Evolutionary conservation across 2,797 vertebrate genomes (phyloP).

Genomic region (Falco berigora): DNA sequence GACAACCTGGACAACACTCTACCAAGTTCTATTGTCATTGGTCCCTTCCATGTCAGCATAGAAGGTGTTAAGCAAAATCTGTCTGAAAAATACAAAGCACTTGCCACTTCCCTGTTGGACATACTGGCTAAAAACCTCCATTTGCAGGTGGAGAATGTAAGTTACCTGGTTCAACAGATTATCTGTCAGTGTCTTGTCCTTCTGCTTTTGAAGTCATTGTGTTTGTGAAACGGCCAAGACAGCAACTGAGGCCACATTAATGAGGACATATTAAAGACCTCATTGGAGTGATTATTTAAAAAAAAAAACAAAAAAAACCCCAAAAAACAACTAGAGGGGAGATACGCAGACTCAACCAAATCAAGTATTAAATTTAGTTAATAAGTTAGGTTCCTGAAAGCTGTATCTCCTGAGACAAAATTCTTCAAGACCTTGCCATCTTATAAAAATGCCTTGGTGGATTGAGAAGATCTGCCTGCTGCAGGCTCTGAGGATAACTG

Average conservation of each 20-base stretch:
- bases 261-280: not conserved
- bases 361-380: not conserved
- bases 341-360: not conserved
- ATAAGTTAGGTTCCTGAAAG: not conserved
- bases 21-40: conserved; percentile 82
- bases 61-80: conserved; percentile 79
- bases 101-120: conserved; percentile 79
- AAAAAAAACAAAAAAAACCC: not conserved
- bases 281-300: not conserved
- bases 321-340: not conserved
- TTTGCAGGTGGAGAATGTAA: conserved; percentile 78
- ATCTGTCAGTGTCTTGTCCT: not conserved
- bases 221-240: not conserved
- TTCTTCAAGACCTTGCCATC: not conserved
- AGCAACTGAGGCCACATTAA: not conserved
- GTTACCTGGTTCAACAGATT: conserved; percentile 17
- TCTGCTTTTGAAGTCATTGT: not conserved
- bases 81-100: conserved; percentile 74
- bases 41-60: conserved; percentile 81
- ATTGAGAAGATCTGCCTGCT: not conserved
- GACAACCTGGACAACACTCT: conserved; percentile 74
- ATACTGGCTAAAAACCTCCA: conserved; percentile 78
- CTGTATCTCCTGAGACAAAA: not conserved
- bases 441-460: not conserved
- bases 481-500: not conserved